Conservation (phyloP, 2,888 invertebrate genomes). For the Volucella inanis region DNA sequence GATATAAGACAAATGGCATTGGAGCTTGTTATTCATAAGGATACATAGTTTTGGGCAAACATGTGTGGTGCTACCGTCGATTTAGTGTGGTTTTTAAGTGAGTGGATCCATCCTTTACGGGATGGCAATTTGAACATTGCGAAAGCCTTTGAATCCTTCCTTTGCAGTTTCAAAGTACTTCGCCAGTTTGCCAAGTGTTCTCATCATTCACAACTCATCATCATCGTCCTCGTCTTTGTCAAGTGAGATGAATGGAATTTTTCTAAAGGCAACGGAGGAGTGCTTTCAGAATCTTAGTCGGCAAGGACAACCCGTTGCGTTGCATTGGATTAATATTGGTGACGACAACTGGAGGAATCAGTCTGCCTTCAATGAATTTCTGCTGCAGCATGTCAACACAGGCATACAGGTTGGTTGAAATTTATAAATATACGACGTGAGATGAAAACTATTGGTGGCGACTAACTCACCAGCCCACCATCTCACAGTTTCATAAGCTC, state of each 20-base stretch:
- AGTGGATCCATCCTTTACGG: constrained; percentile 16
- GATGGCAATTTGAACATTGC: not conserved
- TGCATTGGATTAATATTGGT: constrained; percentile 80
- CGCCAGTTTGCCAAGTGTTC: constrained; percentile 78
- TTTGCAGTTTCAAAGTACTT: constrained; percentile 79
- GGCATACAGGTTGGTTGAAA: constrained; percentile 78
- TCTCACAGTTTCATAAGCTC: too few species aligned
- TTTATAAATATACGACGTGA: constrained; percentile 12
- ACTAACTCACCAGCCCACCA: too few species aligned
- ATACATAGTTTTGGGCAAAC: not conserved
- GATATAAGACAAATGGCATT: constrained; percentile 38
- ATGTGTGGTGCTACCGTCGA: constrained; percentile 41
- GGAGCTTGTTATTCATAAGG: constrained; percentile 8
- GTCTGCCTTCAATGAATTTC: constrained; percentile 74
- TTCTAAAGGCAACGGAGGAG: constrained; percentile 78
- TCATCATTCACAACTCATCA: constrained; percentile 79
- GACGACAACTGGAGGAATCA: constrained; percentile 62
- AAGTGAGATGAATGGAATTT: constrained; percentile 72
- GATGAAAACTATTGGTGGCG: not conserved
- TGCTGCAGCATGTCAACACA: constrained; percentile 78
- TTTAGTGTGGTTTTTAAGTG: constrained; percentile 59
- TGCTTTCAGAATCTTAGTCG: constrained; percentile 76
- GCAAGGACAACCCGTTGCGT: constrained; percentile 70
- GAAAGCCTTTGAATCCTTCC: constrained; percentile 20
- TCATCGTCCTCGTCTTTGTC: not conserved